Evolutionary conservation across 1,140 invertebrate genomes (phyloP).

Genomic region (Drosophila kohkoa): DNA sequence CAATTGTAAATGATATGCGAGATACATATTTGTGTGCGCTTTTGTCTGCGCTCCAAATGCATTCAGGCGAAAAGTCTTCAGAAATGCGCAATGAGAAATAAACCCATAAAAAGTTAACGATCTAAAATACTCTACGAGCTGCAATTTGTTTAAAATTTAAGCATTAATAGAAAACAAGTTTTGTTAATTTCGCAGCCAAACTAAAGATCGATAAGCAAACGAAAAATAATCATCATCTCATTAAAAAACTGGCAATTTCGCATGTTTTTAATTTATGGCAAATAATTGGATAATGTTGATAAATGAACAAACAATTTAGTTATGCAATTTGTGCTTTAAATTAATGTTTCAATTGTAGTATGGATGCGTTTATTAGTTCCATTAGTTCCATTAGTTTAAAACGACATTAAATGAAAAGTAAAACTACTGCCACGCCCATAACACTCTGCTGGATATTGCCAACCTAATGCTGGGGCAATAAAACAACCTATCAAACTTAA

Average conservation of each 20-base stretch:
- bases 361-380: neutral
- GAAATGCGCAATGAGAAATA: neutral
- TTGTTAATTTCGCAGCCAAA: too few species aligned
- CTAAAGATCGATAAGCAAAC: too few species aligned
- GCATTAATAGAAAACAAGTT: too few species aligned
- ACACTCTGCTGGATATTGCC: slow-evolving; percentile 8
- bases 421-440: slow-evolving; percentile 24
- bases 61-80: neutral
- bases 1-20: slow-evolving; percentile 32
- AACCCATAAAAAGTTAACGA: neutral
- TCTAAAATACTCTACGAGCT: too few species aligned
- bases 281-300: neutral
- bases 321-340: neutral
- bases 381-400: slow-evolving; percentile 17
- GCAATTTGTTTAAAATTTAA: too few species aligned
- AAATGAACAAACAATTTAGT: neutral
- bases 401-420: neutral
- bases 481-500: slow-evolving; percentile 72
- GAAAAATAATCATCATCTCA: too few species aligned
- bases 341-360: too few species aligned
- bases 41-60: neutral
- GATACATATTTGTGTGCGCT: slow-evolving; percentile 9
- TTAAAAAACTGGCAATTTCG: too few species aligned
- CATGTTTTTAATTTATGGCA: neutral
- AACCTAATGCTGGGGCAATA: slow-evolving; percentile 15